phyloP scores from a whole-genome alignment of 2,797 vertebrate species.

The Sebastes nivosus region DNA sequence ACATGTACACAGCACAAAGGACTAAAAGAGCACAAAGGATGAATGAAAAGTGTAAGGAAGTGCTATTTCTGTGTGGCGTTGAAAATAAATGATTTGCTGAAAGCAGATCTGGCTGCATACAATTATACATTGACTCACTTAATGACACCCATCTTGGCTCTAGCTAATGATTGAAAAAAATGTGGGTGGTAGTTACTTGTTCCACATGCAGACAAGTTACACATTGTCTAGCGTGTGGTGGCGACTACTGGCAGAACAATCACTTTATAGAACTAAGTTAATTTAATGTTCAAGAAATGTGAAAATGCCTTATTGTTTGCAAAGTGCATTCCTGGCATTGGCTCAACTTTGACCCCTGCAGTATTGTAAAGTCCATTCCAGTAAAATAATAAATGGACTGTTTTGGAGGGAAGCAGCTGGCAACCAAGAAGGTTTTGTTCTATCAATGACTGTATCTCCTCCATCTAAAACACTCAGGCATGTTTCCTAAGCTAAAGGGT shows the following conservation, averaged over 20 bases:
- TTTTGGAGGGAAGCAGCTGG: conserved; percentile 62
- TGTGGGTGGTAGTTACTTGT: conserved; percentile 32
- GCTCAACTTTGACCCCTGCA: conserved; percentile 36
- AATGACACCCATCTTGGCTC: conserved; percentile 47
- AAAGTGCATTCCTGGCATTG: conserved; percentile 3
- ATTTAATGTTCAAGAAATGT: not conserved
- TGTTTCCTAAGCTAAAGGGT: conserved; percentile 44
- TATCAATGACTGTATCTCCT: conserved; percentile 35
- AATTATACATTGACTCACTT: conserved; percentile 77
- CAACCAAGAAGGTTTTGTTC: conserved; percentile 40
- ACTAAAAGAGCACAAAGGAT: conserved; percentile 17
- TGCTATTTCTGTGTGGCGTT: not conserved
- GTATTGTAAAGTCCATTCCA: conserved; percentile 44
- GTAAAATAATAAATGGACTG: conserved; percentile 64
- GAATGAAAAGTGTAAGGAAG: not conserved
- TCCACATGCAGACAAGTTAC: conserved; percentile 51
- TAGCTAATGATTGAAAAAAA: conserved; percentile 82
- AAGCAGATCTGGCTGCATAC: conserved; percentile 4
- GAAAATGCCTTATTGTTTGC: not conserved
- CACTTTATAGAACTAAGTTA: not conserved
- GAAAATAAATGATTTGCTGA: conserved; percentile 6
- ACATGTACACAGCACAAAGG: conserved; percentile 24
- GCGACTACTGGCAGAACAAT: not conserved
- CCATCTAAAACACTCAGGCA: conserved; percentile 51
- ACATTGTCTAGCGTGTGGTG: conserved; percentile 51